phyloP scores from a whole-genome alignment of 35 echinoderm and acorn worm genomes.

The Eucidaris tribuloides region DNA sequence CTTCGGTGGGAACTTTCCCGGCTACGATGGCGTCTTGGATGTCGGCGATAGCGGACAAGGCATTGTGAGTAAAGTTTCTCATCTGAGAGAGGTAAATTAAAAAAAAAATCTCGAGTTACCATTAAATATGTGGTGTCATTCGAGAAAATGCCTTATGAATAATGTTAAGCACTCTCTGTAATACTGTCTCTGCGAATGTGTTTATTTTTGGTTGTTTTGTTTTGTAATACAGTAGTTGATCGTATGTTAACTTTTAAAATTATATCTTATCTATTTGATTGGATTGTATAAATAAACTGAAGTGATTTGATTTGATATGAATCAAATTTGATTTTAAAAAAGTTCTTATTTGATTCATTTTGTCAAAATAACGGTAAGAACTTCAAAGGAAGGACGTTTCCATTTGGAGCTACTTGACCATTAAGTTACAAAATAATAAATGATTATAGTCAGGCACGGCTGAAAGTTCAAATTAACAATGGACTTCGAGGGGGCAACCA shows the following conservation, averaged over 20 bases:
- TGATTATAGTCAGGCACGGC: too few relatives aligned
- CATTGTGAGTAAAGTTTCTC: constrained; percentile 21
- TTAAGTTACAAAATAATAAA: too few relatives aligned
- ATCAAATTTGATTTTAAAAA: too few relatives aligned
- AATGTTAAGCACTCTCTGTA: not conserved
- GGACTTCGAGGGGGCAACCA: too few relatives aligned
- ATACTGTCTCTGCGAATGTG: not conserved
- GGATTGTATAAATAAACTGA: not conserved
- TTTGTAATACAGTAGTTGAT: not conserved
- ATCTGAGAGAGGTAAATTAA: constrained; percentile 23
- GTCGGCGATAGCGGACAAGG: constrained; percentile 35
- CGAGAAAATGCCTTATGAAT: not conserved
- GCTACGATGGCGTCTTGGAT: constrained; percentile 64
- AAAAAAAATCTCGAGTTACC: not conserved
- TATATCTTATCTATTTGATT: not conserved
- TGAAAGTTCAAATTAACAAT: too few relatives aligned
- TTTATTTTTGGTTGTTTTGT: not conserved
- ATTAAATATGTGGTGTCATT: not conserved
- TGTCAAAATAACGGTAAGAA: too few relatives aligned
- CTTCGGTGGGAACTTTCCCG: constrained; percentile 78
- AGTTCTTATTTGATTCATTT: too few relatives aligned
- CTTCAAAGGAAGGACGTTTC: too few relatives aligned
- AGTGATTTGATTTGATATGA: too few relatives aligned
- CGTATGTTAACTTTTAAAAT: not conserved
- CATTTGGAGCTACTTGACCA: too few relatives aligned